Conservation (phyloP, 2,113 vertebrate species). For the Camelus dromedarius region DNA sequence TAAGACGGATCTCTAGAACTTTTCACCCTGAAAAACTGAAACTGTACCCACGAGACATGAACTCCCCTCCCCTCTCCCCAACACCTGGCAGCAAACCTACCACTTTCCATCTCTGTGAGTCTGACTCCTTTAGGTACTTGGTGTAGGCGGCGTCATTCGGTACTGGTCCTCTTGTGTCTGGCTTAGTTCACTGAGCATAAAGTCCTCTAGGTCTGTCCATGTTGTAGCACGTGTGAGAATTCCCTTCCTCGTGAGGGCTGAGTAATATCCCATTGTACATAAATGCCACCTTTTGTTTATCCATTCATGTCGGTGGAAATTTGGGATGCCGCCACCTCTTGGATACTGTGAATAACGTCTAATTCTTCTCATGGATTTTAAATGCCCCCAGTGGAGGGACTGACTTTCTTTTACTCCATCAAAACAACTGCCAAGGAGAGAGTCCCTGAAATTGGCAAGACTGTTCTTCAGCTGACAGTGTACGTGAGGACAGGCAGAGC, state of each 20-base stretch:
- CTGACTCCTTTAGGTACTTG: neutral
- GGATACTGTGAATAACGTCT: neutral
- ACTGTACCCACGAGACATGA: neutral
- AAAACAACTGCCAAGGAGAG: neutral
- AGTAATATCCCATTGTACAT: neutral
- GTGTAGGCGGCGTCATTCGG: rapidly evolving
- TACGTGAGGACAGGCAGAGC: neutral
- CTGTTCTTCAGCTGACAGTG: neutral
- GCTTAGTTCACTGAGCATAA: neutral
- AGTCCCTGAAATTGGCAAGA: neutral
- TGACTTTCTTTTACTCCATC: neutral
- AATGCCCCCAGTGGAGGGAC: neutral
- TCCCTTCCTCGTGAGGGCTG: neutral
- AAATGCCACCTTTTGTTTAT: neutral
- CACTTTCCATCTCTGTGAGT: neutral
- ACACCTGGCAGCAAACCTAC: neutral
- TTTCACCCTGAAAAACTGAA: neutral
- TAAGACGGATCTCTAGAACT: neutral
- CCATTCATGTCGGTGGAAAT: neutral
- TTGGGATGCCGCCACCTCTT: neutral
- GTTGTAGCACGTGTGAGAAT: neutral
- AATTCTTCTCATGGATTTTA: neutral
- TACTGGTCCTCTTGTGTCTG: neutral
- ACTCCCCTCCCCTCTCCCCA: too few species aligned
- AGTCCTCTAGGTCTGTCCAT: neutral